phyloP scores from a whole-genome alignment of 2,888 invertebrate genomes.

The Drosophila acutilabella region DNA sequence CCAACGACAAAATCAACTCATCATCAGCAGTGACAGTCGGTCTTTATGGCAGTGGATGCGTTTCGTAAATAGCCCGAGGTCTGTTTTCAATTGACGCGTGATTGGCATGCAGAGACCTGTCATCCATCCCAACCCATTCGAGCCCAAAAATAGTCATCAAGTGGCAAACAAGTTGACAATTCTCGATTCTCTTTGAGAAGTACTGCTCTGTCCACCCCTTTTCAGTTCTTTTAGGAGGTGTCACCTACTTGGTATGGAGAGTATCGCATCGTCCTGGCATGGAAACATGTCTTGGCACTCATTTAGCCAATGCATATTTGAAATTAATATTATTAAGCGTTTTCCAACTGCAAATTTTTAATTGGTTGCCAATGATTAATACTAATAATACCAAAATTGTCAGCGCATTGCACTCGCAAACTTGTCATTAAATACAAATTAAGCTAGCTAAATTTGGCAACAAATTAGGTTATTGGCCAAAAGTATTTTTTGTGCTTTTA shows the following conservation, averaged over 20 bases:
- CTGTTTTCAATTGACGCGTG: conserved; percentile 72
- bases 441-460: background rate
- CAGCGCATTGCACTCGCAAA: too few relatives aligned
- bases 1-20: conserved; percentile 74
- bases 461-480: background rate
- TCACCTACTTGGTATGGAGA: conserved; percentile 71
- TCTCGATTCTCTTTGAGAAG: conserved; percentile 40
- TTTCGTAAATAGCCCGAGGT: conserved; percentile 59
- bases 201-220: background rate
- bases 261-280: too few relatives aligned
- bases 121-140: conserved; percentile 34
- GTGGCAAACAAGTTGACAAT: conserved; percentile 24
- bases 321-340: conserved; percentile 60
- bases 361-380: conserved; percentile 13
- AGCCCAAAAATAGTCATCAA: conserved; percentile 57
- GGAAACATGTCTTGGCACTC: conserved; percentile 28
- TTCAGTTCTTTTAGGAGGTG: conserved; percentile 48
- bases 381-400: background rate
- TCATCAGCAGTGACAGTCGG: conserved; percentile 73
- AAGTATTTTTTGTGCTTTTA: too few relatives aligned
- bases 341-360: conserved; percentile 29
- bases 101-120: conserved; percentile 69
- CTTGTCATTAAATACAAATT: background rate
- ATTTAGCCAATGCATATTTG: conserved; percentile 56
- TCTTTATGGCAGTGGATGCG: conserved; percentile 35